Evolutionary conservation across 2,113 vertebrate species (phyloP).

Genomic region (Embiotoca jacksoni): DNA sequence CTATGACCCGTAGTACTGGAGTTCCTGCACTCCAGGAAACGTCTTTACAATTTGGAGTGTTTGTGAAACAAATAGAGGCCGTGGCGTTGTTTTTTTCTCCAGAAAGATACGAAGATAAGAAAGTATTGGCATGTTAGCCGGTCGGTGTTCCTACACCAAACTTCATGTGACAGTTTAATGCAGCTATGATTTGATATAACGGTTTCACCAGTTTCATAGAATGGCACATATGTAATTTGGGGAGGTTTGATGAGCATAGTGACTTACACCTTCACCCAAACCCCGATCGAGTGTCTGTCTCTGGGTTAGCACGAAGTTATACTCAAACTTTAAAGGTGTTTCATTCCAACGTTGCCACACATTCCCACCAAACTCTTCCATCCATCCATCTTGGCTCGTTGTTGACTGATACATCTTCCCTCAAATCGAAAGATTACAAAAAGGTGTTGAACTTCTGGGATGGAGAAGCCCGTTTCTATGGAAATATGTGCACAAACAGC

Average conservation of each 20-base stretch:
- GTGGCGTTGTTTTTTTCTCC: background rate
- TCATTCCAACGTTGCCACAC: no score
- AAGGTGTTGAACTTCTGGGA: constrained; percentile 15
- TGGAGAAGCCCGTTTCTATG: background rate
- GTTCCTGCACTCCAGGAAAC: background rate
- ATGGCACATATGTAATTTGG: no score
- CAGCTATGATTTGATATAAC: no score
- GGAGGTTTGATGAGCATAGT: no score
- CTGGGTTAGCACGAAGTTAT: no score
- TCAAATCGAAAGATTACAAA: constrained; percentile 6
- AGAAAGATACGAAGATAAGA: background rate
- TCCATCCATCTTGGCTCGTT: constrained; percentile 16
- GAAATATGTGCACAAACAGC: background rate
- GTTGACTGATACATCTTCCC: background rate
- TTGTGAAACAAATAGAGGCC: background rate
- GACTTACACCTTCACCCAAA: no score
- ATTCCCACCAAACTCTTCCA: background rate
- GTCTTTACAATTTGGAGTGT: background rate
- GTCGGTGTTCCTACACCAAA: background rate
- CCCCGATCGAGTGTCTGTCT: no score
- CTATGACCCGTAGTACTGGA: background rate
- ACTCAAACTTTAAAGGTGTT: no score
- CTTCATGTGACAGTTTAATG: no score
- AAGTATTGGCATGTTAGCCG: background rate
- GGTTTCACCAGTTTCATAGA: no score